Evolutionary conservation across 2,797 vertebrate genomes (phyloP).

Genomic region (Phrynocephalus guinanensis): DNA sequence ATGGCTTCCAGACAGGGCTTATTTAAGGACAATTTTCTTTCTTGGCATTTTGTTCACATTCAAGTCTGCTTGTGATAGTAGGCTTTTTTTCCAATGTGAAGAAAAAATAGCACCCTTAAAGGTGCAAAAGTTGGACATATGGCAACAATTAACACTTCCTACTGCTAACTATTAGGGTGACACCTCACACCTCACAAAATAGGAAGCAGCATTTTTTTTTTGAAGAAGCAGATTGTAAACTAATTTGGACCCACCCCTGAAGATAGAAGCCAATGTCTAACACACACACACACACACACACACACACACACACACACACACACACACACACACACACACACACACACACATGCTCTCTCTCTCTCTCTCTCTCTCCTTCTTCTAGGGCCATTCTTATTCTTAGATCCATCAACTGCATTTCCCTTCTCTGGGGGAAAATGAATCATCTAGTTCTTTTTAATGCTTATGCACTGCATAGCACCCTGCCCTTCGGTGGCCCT

Average conservation of each 20-base stretch:
- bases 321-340: too few species aligned
- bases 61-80: neutral
- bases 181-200: neutral
- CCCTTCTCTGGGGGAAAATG: neutral
- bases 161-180: constrained; percentile 11
- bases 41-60: neutral
- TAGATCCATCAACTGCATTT: neutral
- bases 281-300: too few species aligned
- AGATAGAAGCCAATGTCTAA: neutral
- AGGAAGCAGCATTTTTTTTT: constrained; percentile 23
- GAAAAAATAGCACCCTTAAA: constrained; percentile 19
- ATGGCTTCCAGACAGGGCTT: neutral
- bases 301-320: too few species aligned
- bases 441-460: neutral
- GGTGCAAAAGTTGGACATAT: constrained; percentile 18
- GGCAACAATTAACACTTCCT: constrained; percentile 42
- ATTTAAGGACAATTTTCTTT: constrained; percentile 25
- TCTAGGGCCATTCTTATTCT: constrained; percentile 35
- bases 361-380: too few species aligned
- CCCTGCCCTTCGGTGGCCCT: too few species aligned
- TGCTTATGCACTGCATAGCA: neutral
- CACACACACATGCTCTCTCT: too few species aligned
- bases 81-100: constrained; percentile 8
- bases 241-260: constrained; percentile 22
- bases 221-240: constrained; percentile 33